A percentile compares a stretch with the other conserved stretches of the same genome.
Conservation (phyloP, 2,888 invertebrate species). For the Trypoxylon attenuatum region DNA sequence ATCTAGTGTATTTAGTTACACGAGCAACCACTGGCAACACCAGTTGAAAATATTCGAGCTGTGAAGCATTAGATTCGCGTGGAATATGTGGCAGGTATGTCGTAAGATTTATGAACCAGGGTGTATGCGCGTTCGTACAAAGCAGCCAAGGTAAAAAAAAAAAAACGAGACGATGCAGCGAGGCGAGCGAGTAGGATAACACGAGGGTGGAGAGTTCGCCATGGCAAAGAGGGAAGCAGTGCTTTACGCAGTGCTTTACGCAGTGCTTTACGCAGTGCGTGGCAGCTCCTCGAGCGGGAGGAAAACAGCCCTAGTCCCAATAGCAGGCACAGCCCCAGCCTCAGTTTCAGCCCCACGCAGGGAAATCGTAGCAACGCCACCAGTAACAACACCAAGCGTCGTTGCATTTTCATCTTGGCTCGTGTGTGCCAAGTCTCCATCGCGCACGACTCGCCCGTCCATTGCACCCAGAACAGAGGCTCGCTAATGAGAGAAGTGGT, state of each 20-base stretch:
- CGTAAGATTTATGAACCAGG: background rate
- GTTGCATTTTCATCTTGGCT: slow-evolving; percentile 35
- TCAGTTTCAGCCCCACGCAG: too few relatives aligned
- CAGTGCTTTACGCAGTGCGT: slow-evolving; percentile 44
- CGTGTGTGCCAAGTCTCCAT: slow-evolving; percentile 16
- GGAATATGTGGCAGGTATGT: slow-evolving; percentile 1
- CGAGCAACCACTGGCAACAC: too few relatives aligned
- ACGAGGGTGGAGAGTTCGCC: slow-evolving; percentile 20
- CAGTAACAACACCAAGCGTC: too few relatives aligned
- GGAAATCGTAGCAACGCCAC: slow-evolving; percentile 36
- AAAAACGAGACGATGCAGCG: slow-evolving; percentile 4
- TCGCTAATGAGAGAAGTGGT: slow-evolving; percentile 36
- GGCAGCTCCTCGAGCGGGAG: slow-evolving; percentile 32
- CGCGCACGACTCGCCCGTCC: slow-evolving; percentile 32
- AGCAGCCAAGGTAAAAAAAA: slow-evolving; percentile 31
- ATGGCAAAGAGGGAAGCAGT: background rate
- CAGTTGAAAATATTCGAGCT: too few relatives aligned
- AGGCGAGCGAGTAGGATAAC: slow-evolving; percentile 13
- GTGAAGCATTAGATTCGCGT: too few relatives aligned
- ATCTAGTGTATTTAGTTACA: too few relatives aligned
- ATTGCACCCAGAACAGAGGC: slow-evolving; percentile 30
- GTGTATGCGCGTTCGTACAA: background rate
- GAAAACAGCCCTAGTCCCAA: slow-evolving; percentile 16
- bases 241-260: too few relatives aligned
- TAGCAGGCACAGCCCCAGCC: background rate